Evolutionary conservation across 2,888 invertebrate genomes (phyloP).

Genomic region (Acleris literana): DNA sequence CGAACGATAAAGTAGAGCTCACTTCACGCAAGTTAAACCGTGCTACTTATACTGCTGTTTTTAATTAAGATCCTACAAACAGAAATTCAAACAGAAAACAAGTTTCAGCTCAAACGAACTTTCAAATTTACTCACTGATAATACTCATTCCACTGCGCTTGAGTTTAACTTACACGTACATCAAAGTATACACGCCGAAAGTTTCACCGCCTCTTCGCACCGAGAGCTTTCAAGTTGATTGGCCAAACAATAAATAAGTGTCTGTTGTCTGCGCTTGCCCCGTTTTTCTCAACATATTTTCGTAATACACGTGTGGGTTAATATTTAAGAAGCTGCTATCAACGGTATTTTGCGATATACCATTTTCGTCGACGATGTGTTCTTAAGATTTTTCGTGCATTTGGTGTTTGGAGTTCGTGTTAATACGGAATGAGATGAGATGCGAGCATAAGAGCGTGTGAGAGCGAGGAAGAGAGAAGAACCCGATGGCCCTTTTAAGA

Average conservation of each 20-base stretch:
- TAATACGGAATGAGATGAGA: too few relatives aligned
- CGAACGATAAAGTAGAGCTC: too few relatives aligned
- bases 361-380: background rate
- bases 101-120: background rate
- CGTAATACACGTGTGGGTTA: conserved; percentile 10
- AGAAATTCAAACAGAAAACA: too few relatives aligned
- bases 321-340: conserved; percentile 18
- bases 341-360: background rate
- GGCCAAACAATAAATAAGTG: conserved; percentile 68
- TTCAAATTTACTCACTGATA: conserved; percentile 1
- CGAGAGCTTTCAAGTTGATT: conserved; percentile 69
- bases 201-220: conserved; percentile 43
- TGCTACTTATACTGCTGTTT: too few relatives aligned
- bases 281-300: conserved; percentile 24
- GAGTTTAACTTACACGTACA: conserved; percentile 20
- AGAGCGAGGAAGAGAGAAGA: too few relatives aligned
- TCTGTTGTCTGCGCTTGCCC: conserved; percentile 37
- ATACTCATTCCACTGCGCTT: background rate
- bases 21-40: too few relatives aligned
- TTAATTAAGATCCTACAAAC: background rate
- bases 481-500: too few relatives aligned
- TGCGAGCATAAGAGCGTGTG: too few relatives aligned
- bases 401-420: too few relatives aligned
- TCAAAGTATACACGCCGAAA: conserved; percentile 39
- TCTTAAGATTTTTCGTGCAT: too few relatives aligned